These are phyloP conservation scores for Mythimna ferrago DNA, from an alignment of 2,888 invertebrate genomes.

Conservation along the genomic window DNA sequence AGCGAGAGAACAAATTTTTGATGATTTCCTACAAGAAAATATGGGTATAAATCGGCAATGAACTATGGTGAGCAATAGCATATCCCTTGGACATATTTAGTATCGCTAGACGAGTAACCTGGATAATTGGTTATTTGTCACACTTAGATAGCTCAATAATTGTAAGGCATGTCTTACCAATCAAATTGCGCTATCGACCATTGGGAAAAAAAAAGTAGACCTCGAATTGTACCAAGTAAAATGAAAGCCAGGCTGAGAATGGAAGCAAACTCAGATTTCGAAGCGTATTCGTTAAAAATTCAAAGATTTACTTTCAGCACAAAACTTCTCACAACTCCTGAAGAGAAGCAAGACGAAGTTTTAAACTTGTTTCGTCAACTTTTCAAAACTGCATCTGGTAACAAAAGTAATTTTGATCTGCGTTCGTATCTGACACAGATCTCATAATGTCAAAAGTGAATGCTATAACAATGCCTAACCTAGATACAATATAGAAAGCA, in stretches of 20 bases:
- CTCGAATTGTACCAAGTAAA: neutral
- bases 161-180: neutral
- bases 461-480: constrained; percentile 50
- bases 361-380: neutral
- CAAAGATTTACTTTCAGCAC: neutral
- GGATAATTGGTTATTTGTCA: neutral
- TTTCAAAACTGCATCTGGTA: constrained; percentile 1
- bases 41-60: constrained; percentile 12
- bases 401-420: constrained; percentile 34
- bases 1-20: too few species aligned
- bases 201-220: neutral
- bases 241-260: neutral
- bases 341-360: constrained; percentile 19
- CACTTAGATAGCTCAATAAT: neutral
- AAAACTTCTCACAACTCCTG: constrained; percentile 9
- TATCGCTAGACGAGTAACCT: neutral
- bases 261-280: neutral
- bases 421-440: constrained; percentile 47
- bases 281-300: neutral
- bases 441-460: constrained; percentile 48
- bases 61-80: neutral
- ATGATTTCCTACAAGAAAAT: too few species aligned
- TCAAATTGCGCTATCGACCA: neutral
- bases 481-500: constrained; percentile 59
- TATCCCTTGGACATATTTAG: neutral